A percentile compares a stretch with the other conserved stretches of the same genome.
Evolutionary conservation across 2,797 vertebrate species (phyloP).

Genomic region (Spheniscus humboldti): DNA sequence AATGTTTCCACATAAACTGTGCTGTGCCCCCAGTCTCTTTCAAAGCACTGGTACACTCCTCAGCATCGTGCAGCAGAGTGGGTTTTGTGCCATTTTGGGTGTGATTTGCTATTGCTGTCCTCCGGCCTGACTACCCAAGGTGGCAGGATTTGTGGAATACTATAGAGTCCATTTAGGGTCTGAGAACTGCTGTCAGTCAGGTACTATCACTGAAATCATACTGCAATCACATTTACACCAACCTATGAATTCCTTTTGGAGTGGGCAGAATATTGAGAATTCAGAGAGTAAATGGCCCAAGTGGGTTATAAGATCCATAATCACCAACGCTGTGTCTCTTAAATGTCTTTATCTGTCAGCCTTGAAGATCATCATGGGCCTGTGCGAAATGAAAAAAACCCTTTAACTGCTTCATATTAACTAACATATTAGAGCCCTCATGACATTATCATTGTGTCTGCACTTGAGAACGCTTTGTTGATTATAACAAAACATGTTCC

Average conservation of each 20-base stretch:
- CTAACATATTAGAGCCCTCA: not conserved
- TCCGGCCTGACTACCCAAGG: not conserved
- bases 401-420: not conserved
- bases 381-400: not conserved
- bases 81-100: accelerated
- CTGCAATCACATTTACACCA: not conserved
- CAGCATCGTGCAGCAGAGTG: accelerated
- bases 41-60: not conserved
- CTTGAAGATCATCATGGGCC: not conserved
- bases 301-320: not conserved
- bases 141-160: not conserved
- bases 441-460: not conserved
- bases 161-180: not conserved
- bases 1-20: not conserved
- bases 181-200: not conserved
- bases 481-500: not conserved
- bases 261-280: not conserved
- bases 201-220: not conserved
- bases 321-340: not conserved
- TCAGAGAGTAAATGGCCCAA: not conserved
- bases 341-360: constrained; percentile 3
- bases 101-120: not conserved
- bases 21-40: not conserved
- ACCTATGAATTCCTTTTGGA: not conserved
- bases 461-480: not conserved